Percentiles rank a stretch among this genome's conserved stretches.
phyloP scores from a whole-genome alignment of 2,797 vertebrate genomes.

The Myotis myotis region DNA sequence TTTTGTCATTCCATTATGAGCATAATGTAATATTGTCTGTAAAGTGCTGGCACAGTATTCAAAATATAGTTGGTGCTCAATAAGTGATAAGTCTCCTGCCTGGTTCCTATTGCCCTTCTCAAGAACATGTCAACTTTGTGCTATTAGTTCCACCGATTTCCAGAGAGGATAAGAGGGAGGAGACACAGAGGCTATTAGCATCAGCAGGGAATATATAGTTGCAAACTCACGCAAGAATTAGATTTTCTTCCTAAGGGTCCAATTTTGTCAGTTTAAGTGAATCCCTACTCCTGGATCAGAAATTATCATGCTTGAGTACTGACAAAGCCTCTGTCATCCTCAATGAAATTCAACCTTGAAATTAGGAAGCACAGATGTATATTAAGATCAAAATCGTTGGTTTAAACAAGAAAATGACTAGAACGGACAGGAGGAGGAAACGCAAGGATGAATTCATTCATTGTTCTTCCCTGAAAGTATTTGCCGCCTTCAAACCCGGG shows the following conservation, averaged over 20 bases:
- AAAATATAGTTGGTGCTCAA: neutral
- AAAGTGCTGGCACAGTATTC: neutral
- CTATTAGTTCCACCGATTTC: neutral
- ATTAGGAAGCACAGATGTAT: neutral
- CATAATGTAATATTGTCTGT: neutral
- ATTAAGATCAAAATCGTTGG: neutral
- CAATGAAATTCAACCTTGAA: neutral
- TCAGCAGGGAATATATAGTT: neutral
- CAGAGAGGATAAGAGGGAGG: conserved; percentile 7
- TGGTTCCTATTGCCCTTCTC: neutral
- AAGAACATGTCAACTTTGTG: neutral
- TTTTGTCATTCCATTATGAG: neutral
- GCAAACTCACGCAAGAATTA: neutral
- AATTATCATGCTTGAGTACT: neutral
- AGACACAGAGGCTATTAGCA: neutral
- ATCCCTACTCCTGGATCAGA: neutral
- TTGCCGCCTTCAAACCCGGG: neutral
- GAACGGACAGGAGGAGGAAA: neutral
- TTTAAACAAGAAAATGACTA: neutral
- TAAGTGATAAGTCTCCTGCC: neutral
- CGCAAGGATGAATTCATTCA: neutral
- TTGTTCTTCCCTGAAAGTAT: neutral
- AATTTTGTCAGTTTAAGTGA: neutral
- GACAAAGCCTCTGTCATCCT: neutral
- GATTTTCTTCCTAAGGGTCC: neutral